Evolutionary conservation across 2,113 vertebrate species (phyloP), one percentile per base, ranked within the genome.

Genomic region (Labeo rohita): DNA sequence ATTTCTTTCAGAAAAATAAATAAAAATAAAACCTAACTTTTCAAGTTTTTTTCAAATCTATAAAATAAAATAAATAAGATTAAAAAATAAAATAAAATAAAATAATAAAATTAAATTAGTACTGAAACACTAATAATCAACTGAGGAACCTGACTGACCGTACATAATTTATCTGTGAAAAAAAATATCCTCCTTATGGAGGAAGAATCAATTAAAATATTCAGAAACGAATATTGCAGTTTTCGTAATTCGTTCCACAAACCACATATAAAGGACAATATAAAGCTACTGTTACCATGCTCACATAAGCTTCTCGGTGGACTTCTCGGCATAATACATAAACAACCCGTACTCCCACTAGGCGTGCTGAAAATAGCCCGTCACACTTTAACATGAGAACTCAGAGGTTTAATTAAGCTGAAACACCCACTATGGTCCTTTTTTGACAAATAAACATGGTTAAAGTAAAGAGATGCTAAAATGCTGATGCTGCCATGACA

Each of bases 321-420:
- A 83, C 49, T 49, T 49, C 21, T 63, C 23, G 54, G 52, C 79
- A 21, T 56, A 77, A 63, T 59, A 78, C 28, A 83, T 59, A 88
- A 88, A 84, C 87, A 86, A 56, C 34, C 54, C 87, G 39, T 50
- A 50, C 65, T 84, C 87, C 65, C 73, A 47, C 49, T 39, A 75
- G 52, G 36, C 21, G 13, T 66, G n/a, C 75, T 83, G 45, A 83
- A 79, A 85, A 85, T 70, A 87, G 65, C 63, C 68, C 15, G 36
- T 72, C 73, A 49, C 56, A 36, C 59, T 74, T 28, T 75, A 80
- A 85, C 65, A 85, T 78, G 75, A 80, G 72, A 87, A 76, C 77
- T 63, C 65, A 82, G 63, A 23, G 54, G 36, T 77, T 84, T 86
- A 80, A 84, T 88, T 80, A 76, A 28, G 70, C 28, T 3, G 39